Evolutionary conservation across 1,140 invertebrate species (phyloP).

Genomic region (Philotrypesis tridentata): DNA sequence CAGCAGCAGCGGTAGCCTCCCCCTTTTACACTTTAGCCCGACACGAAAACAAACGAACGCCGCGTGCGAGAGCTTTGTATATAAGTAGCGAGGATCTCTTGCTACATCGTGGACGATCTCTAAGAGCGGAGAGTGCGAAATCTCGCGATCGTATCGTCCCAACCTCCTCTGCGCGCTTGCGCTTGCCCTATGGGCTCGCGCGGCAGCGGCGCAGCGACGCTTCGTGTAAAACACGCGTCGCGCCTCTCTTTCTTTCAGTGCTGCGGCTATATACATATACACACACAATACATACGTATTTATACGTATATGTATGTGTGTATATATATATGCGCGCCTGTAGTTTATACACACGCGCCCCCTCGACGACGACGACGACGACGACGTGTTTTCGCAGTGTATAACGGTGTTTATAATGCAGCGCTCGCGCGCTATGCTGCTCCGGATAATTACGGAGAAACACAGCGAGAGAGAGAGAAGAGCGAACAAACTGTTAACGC

Average conservation of each 20-base stretch:
- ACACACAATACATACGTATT: background rate
- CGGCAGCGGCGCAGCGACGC: background rate
- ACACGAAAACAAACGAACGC: background rate
- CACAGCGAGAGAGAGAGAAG: background rate
- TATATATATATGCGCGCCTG: background rate
- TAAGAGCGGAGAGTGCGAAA: slow-evolving; percentile 21
- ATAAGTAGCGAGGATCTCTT: background rate
- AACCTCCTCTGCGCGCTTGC: background rate
- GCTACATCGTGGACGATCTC: background rate
- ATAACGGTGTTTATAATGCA: slow-evolving; percentile 41
- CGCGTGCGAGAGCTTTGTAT: background rate
- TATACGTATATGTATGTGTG: background rate
- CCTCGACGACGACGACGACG: slow-evolving; percentile 11
- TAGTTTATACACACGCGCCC: background rate
- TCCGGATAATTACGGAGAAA: slow-evolving; percentile 32
- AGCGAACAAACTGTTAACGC: slow-evolving; percentile 37
- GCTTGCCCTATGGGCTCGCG: background rate
- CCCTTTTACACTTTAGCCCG: background rate
- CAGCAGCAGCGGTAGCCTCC: background rate
- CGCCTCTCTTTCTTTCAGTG: background rate
- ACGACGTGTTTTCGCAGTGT: slow-evolving; percentile 43
- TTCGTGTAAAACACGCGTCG: slow-evolving; percentile 39
- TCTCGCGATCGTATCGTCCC: slow-evolving; percentile 29
- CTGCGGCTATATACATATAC: background rate
- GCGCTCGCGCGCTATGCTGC: slow-evolving; percentile 25